Conservation (phyloP, 2,113 vertebrate genomes). For the Puntigrus tetrazona region DNA sequence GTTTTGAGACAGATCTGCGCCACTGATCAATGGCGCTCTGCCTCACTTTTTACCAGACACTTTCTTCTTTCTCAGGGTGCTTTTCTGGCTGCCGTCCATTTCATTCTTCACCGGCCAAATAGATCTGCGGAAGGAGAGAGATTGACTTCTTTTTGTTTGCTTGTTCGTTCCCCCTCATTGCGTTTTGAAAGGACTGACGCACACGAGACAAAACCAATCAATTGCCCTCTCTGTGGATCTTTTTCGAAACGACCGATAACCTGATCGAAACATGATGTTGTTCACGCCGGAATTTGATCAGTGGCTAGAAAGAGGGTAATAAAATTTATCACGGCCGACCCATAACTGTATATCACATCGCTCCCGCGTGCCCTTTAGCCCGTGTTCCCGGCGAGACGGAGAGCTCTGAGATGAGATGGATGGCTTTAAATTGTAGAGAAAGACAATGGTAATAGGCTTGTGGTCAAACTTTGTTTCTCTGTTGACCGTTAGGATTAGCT, state of each 20-base stretch:
- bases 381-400: slow-evolving; percentile 10
- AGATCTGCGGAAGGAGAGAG: slow-evolving; percentile 42
- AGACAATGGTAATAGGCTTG: slow-evolving; percentile 45
- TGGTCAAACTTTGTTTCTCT: slow-evolving; percentile 48
- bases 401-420: slow-evolving; percentile 42
- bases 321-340: slow-evolving; percentile 34
- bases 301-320: slow-evolving; percentile 38
- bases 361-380: slow-evolving; percentile 14
- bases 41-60: slow-evolving; percentile 52
- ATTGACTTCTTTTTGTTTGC: slow-evolving; percentile 58
- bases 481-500: slow-evolving; percentile 56
- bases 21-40: slow-evolving; percentile 52
- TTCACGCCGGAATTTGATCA: slow-evolving; percentile 37
- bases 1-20: slow-evolving; percentile 46
- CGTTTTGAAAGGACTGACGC: slow-evolving; percentile 45
- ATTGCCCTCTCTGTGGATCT: slow-evolving; percentile 47
- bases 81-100: slow-evolving; percentile 41
- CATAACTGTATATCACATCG: neutral
- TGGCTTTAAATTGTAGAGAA: slow-evolving; percentile 42
- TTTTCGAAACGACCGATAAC: slow-evolving; percentile 49
- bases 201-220: slow-evolving; percentile 53
- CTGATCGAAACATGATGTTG: slow-evolving; percentile 49
- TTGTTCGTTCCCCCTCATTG: slow-evolving; percentile 53
- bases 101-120: slow-evolving; percentile 46
- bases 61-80: slow-evolving; percentile 40